phyloP scores from a whole-genome alignment of 2,888 invertebrate species.

The Platyscelio sp. region DNA sequence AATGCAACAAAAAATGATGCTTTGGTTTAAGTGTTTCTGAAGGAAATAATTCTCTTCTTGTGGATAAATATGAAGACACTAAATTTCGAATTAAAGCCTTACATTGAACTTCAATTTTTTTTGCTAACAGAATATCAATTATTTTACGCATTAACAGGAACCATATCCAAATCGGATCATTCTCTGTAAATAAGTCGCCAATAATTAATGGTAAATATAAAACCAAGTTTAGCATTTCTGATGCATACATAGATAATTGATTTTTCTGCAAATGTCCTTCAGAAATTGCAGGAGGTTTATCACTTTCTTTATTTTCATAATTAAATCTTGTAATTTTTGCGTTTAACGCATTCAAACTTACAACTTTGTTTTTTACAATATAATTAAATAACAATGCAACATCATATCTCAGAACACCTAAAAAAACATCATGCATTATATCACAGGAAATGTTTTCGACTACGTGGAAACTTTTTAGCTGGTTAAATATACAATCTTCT shows the following conservation, averaged over 20 bases:
- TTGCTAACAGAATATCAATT: not conserved
- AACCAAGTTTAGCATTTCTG: constrained; percentile 61
- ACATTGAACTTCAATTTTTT: not conserved
- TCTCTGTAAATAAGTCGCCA: constrained; percentile 50
- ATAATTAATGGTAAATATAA: constrained; percentile 47
- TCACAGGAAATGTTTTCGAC: constrained; percentile 57
- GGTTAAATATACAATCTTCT: constrained; percentile 58
- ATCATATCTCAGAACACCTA: constrained; percentile 63
- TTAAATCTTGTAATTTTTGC: constrained; percentile 50
- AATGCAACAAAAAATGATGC: constrained; percentile 53
- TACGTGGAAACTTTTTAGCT: constrained; percentile 58
- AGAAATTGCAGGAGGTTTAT: constrained; percentile 63
- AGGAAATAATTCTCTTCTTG: too few relatives aligned
- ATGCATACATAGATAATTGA: constrained; percentile 60
- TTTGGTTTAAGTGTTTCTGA: constrained; percentile 42
- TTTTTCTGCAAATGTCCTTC: constrained; percentile 38
- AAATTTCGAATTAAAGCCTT: not conserved
- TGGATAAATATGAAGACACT: constrained; percentile 15
- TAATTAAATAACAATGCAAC: constrained; percentile 50
- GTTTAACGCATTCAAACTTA: constrained; percentile 53
- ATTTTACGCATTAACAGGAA: constrained; percentile 20
- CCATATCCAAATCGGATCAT: constrained; percentile 10
- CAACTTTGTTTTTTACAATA: constrained; percentile 28
- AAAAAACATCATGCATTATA: constrained; percentile 66
- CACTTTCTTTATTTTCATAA: constrained; percentile 55